Evolutionary conservation across 1,140 invertebrate genomes (phyloP).

Genomic region (Drosophila nigrodunni): DNA sequence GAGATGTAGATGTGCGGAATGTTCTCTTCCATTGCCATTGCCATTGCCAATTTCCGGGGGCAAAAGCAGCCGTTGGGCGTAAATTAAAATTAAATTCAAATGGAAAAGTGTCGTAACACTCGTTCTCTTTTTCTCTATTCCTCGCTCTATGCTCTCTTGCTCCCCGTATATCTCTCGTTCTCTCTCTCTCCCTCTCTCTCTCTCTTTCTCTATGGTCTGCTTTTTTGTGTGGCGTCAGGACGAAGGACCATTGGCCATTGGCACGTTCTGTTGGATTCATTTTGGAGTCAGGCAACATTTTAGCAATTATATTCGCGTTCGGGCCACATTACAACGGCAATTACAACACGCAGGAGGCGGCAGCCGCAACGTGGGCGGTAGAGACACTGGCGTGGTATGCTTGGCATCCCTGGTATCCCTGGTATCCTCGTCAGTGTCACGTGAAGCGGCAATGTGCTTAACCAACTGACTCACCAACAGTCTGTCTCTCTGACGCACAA

Average conservation of each 20-base stretch:
- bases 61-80: conserved; percentile 69
- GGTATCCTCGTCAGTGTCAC: conserved; percentile 69
- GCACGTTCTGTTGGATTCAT: conserved; percentile 62
- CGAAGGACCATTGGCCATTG: conserved; percentile 53
- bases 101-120: conserved; percentile 74
- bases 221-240: neutral
- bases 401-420: conserved; percentile 41
- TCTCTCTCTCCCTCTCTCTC: too few species aligned
- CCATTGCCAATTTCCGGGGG: conserved; percentile 77
- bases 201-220: neutral
- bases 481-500: conserved; percentile 24
- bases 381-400: conserved; percentile 12
- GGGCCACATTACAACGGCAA: conserved; percentile 80
- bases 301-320: conserved; percentile 83
- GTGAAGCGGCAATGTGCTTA: conserved; percentile 76
- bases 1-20: conserved; percentile 12
- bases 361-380: conserved; percentile 46
- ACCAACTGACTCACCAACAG: conserved; percentile 47
- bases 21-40: conserved; percentile 54
- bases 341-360: conserved; percentile 78
- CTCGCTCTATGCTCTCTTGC: neutral
- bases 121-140: neutral
- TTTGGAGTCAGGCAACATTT: conserved; percentile 78
- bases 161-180: neutral
- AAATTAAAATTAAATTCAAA: conserved; percentile 83